Evolutionary conservation across 1,140 invertebrate species (phyloP), one percentile per base, ranked within the genome.

Genomic region (Harpegnathos saltator): DNA sequence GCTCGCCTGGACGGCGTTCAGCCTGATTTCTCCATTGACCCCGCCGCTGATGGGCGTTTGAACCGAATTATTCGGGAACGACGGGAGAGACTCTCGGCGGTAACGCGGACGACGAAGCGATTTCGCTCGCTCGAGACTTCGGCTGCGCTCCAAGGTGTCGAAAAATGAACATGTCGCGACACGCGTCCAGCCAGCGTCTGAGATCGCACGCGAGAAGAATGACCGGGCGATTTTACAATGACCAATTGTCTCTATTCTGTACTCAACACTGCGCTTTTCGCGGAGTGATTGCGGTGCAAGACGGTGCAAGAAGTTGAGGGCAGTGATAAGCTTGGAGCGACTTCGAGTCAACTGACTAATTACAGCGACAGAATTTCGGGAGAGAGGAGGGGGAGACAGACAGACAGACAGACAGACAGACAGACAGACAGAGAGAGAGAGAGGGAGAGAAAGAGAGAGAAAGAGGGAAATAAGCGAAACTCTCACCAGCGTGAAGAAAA

Each of bases 11-110:
- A 86, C 87, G 88, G 86, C 86, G 85, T 82, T 68, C 84, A 83
- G 85, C 78, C 80, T 89, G 78, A 80, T 89, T 86, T 87, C 87
- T 69, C 83, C 87, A 87, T 88, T 83, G 87, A 88, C 85, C 82
- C 56, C 72, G n/a, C 58, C 7, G 29, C 24, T 71, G 52, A 84
- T 87, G 29, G 82, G 24, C 69, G 71, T 75, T 88, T 85, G 65
- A 82, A 85, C 82, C 78, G 65, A 50, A 63, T 59, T 54, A 71
- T 85, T 85, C 62, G 62, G n/a, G n/a, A n/a, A 15, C 29, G 19
- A 24, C 22, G 44, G 24, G 68, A 29, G 38, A 65, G n/a, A n/a
- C n/a, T n/a, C 44, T 66, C 66, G 5, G 44, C 17, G 54, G 33
- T 38, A 61, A 44, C 24, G 38, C 58, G 24, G 14, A 19, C 24